Conservation (phyloP, 2,888 invertebrate genomes). For the Drosophila mulleri region DNA sequence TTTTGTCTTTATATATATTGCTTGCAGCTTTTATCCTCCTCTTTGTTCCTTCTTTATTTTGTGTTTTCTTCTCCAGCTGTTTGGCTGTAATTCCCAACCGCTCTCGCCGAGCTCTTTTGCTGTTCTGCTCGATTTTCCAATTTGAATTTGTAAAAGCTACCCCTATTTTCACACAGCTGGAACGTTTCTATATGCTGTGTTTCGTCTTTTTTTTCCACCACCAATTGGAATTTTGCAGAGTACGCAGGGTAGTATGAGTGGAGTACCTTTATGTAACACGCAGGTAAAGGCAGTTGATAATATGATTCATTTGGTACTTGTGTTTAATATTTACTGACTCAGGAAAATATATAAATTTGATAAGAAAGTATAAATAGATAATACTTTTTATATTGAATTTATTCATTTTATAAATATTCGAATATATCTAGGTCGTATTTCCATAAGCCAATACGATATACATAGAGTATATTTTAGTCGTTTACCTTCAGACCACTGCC, state of each 20-base stretch:
- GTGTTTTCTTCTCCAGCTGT: conserved; percentile 5
- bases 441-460: too few relatives aligned
- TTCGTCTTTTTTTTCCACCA: conserved; percentile 55
- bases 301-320: neutral
- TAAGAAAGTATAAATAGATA: too few relatives aligned
- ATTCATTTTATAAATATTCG: too few relatives aligned
- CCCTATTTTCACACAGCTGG: conserved; percentile 69
- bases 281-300: neutral
- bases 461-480: neutral
- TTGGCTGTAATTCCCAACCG: conserved; percentile 44
- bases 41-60: conserved; percentile 1
- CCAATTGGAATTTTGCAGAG: conserved; percentile 67
- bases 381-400: neutral
- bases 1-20: neutral
- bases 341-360: too few relatives aligned
- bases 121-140: conserved; percentile 68
- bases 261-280: neutral
- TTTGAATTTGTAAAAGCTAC: conserved; percentile 67
- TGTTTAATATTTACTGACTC: neutral
- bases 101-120: conserved; percentile 49
- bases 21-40: neutral
- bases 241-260: neutral
- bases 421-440: too few relatives aligned
- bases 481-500: neutral
- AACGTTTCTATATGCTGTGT: conserved; percentile 25